Evolutionary conservation across 2,888 invertebrate genomes (phyloP).

Genomic region (Argyresthia albistria): DNA sequence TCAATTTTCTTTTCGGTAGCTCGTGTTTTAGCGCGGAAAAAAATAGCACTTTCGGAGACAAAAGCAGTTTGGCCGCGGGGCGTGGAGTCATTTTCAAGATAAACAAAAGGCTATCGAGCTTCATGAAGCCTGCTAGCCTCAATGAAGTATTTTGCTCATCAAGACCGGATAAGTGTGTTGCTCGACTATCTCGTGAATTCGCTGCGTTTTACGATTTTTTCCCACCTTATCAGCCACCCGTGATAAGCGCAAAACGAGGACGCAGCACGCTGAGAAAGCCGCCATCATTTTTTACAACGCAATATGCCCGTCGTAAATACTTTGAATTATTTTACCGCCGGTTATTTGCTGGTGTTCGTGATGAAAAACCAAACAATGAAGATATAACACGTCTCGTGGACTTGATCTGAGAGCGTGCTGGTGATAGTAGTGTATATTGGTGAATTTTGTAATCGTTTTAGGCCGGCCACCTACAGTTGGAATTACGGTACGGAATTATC

Average conservation of each 20-base stretch:
- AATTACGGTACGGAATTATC: too few species aligned
- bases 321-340: constrained; percentile 12
- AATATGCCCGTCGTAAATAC: constrained; percentile 48
- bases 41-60: too few species aligned
- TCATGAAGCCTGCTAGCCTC: constrained; percentile 20
- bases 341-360: too few species aligned
- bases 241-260: constrained; percentile 48
- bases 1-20: too few species aligned
- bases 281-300: constrained; percentile 54
- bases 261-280: constrained; percentile 33
- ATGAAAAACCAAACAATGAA: too few species aligned
- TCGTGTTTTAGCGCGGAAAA: too few species aligned
- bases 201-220: constrained; percentile 36
- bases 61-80: too few species aligned
- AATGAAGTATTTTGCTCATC: constrained; percentile 22
- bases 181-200: constrained; percentile 28
- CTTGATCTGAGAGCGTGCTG: too few species aligned
- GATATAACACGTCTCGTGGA: too few species aligned
- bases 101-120: constrained; percentile 26
- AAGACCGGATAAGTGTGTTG: constrained; percentile 33
- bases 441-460: too few species aligned
- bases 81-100: constrained; percentile 10
- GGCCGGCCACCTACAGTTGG: too few species aligned
- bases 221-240: constrained; percentile 35
- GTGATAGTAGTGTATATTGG: too few species aligned